These are phyloP conservation scores for Ganaspis brasiliensis DNA, from an alignment of 2,888 invertebrate genomes.

Conservation along the genomic window DNA sequence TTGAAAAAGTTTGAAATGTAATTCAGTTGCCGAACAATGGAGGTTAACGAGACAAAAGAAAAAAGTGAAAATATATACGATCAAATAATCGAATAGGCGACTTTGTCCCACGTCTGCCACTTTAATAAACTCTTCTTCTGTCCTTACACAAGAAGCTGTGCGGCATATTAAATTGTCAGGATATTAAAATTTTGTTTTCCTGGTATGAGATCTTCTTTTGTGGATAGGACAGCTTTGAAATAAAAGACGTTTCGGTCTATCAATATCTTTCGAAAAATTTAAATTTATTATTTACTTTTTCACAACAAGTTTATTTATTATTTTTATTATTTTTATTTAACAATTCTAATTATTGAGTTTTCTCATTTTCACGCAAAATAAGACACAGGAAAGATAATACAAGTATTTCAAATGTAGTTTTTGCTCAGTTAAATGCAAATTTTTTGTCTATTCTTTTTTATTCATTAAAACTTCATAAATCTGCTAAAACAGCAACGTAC, in stretches of 20 bases:
- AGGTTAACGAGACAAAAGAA: slow-evolving; percentile 20
- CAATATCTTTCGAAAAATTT: background rate
- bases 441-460: background rate
- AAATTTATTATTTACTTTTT: background rate
- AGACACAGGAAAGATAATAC: too few species aligned
- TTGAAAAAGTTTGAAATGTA: background rate
- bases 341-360: too few species aligned
- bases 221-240: background rate
- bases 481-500: background rate
- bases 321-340: too few species aligned
- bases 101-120: slow-evolving; percentile 26
- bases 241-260: background rate
- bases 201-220: slow-evolving; percentile 9
- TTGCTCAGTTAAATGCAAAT: background rate
- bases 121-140: slow-evolving; percentile 32
- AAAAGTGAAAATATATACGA: slow-evolving; percentile 41
- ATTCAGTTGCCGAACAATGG: too few species aligned
- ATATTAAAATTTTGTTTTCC: slow-evolving; percentile 52
- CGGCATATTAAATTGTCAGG: slow-evolving; percentile 55
- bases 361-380: too few species aligned
- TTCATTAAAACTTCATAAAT: background rate
- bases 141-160: slow-evolving; percentile 16
- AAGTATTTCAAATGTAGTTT: too few species aligned
- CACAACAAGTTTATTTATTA: background rate
- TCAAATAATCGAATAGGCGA: slow-evolving; percentile 25